Base-by-base conservation (phyloP, 2,113 vertebrate species). In the Propithecus coquereli region DNA sequence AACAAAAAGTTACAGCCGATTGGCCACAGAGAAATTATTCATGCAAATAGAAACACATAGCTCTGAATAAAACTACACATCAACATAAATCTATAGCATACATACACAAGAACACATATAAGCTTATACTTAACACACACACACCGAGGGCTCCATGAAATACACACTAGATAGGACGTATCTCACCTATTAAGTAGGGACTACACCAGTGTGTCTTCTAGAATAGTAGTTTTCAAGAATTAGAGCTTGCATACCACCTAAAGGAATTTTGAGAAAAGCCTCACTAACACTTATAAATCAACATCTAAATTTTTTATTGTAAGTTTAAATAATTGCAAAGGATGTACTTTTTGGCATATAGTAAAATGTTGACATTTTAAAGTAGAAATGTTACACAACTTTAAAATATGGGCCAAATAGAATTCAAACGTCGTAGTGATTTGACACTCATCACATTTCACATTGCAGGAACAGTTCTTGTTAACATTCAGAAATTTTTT, bases 301-400 rank as follows among this genome's bases (percentile, higher is more conserved):
- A 61, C 22, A 90, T 54, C 9, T 79, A 61, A 88, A 45, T 52
- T 71, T 94, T 65, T 73, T 32, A 71, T 83, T 11, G 0, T 23
- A 73, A 77, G 2, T 88, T 77, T 94, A 94, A 77, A 87, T 63
- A 73, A 47, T 87, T 66, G 13, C 52, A 52, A 66, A 90, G 37
- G 34, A 37, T 82, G 18, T n/a, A 85, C 25, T 27, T 92, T 93
- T 76, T 68, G 50, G 54, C 45, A 32, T 81, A 70, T 45, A 27
- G 65, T 82, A 71, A 92, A 96, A 92, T 79, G 30, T 74, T 87
- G 66, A 57, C 6, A 43, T 25, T 77, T 84, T 63, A 87, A 93
- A 86, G 37, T 87, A 57, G 89, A 80, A 73, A n/a, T 81, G 20
- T 65, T 37, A 43, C 13, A 30, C 45, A 43, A 70, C 30, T 90